Percentiles rank a stretch among this genome's conserved stretches.
Evolutionary conservation across 92 coral and sea anemone genomes (phyloP).

Genomic region (Palythoa caribaeorum): DNA sequence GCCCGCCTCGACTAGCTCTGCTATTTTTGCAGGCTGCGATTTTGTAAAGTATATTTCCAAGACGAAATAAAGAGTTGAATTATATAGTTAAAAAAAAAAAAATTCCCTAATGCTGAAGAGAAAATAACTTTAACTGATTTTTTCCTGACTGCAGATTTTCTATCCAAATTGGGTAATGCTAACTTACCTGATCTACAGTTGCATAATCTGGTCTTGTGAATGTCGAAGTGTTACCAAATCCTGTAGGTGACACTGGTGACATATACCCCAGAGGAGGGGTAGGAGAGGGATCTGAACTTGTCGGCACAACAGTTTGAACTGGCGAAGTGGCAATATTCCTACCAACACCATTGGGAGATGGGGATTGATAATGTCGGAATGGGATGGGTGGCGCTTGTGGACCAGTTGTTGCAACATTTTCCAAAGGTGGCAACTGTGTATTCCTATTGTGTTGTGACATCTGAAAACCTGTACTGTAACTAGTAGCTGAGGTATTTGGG

Average conservation of each 20-base stretch:
- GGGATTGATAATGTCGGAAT: constrained; percentile 25
- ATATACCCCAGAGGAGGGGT: background rate
- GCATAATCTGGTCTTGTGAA: constrained; percentile 7
- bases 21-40: no score
- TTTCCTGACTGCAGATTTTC: no score
- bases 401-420: constrained; percentile 12
- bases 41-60: no score
- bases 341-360: background rate
- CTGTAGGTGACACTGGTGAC: constrained; percentile 13
- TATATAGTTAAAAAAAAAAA: no score
- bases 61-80: no score
- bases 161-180: background rate
- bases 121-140: no score
- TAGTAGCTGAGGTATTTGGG: constrained; percentile 1
- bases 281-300: background rate
- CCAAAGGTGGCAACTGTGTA: constrained; percentile 61
- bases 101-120: no score
- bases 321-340: background rate
- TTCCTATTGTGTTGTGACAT: constrained; percentile 10
- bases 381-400: constrained; percentile 62
- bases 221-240: background rate
- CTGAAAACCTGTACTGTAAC: background rate
- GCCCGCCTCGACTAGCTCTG: no score
- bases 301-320: background rate
- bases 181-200: constrained; percentile 26